These are phyloP conservation scores for Acanthoscelides obtectus DNA, from an alignment of 2,888 invertebrate species.

Conservation along the genomic window DNA sequence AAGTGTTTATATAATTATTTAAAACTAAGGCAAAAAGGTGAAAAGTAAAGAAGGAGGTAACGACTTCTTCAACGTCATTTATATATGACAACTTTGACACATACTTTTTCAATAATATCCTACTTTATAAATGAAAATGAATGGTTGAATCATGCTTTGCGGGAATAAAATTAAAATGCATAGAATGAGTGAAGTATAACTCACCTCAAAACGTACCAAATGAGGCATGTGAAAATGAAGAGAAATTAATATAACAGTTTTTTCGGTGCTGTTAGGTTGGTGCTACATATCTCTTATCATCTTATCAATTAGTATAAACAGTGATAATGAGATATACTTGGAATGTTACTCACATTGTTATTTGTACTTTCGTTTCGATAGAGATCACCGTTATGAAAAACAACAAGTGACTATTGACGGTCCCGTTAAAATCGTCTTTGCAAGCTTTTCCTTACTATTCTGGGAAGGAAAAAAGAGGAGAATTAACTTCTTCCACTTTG, in stretches of 20 bases:
- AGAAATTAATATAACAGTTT: slow-evolving; percentile 14
- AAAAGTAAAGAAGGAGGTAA: too few species aligned
- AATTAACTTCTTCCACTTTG: not conserved
- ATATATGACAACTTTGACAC: too few species aligned
- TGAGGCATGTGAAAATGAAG: slow-evolving; percentile 29
- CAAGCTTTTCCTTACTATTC: slow-evolving; percentile 29
- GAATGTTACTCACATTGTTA: not conserved
- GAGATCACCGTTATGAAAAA: not conserved
- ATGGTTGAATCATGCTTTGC: not conserved
- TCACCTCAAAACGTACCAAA: not conserved
- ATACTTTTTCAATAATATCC: too few species aligned
- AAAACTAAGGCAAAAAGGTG: too few species aligned
- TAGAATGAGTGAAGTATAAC: not conserved
- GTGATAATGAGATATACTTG: not conserved
- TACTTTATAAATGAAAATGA: not conserved
- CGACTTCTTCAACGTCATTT: too few species aligned
- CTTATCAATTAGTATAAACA: not conserved
- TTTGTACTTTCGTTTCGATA: not conserved
- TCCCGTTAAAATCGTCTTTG: slow-evolving; percentile 24
- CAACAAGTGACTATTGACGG: not conserved
- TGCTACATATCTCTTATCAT: slow-evolving; percentile 9
- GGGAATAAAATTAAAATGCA: not conserved
- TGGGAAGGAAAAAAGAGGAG: slow-evolving; percentile 17
- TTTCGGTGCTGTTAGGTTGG: slow-evolving; percentile 15
- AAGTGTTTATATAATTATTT: too few species aligned